Conservation (phyloP, 2,113 vertebrate species). For the Rattus norvegicus region DNA sequence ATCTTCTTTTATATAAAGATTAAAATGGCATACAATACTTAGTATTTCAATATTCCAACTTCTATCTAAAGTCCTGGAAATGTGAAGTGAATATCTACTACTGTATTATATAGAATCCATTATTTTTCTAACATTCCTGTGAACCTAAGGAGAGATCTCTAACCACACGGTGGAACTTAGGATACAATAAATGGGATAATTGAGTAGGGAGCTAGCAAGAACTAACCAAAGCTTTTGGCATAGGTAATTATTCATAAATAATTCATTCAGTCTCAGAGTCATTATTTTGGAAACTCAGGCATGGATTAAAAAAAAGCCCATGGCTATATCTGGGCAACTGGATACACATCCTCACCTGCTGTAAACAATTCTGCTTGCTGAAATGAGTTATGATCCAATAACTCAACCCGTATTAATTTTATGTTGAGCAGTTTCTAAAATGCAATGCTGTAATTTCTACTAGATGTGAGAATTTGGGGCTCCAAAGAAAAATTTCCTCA, state of each 20-base stretch:
- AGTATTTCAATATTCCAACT: neutral
- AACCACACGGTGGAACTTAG: no score
- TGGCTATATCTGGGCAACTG: neutral
- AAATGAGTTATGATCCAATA: neutral
- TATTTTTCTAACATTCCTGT: neutral
- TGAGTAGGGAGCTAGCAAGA: no score
- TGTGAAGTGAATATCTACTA: neutral
- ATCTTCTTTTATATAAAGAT: neutral
- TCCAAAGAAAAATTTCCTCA: conserved; percentile 2
- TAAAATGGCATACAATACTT: neutral
- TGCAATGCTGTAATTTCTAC: neutral
- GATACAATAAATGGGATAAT: no score
- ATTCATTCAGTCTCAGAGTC: no score
- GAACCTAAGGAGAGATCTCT: no score
- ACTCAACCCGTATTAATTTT: neutral
- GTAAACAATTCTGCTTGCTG: conserved; percentile 11
- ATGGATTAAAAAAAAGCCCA: no score
- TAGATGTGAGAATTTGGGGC: neutral
- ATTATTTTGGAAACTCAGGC: no score
- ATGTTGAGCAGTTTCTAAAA: neutral
- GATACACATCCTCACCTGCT: neutral
- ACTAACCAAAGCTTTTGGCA: no score
- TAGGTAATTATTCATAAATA: no score
- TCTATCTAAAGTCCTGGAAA: conserved; percentile 40
- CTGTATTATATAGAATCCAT: neutral